Evolutionary conservation across 1,140 invertebrate species (phyloP), one percentile per base, ranked within the genome.

Genomic region (Diploscapter pachys): DNA sequence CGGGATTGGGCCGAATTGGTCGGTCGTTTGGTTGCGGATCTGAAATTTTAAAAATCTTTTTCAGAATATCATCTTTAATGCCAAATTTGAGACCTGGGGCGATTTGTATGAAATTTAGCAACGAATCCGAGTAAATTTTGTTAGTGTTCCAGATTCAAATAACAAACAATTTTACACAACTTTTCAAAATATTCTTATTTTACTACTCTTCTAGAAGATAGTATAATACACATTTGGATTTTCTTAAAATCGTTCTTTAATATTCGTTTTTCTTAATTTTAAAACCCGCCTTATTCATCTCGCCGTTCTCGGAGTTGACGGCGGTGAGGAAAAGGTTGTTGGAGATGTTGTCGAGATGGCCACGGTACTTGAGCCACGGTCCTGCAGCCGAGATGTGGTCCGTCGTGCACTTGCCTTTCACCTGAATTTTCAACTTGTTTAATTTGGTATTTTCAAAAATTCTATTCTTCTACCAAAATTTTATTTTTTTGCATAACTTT

Each of bases 281-380:
- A 52, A 71, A 59, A 31, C 69, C 50, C 13, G 89, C 85, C 79
- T 97, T 98, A 88, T 99, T 99, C 86, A 97, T 91, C 88, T 99
- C 94, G 77, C 90, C 90, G 88, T 99, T 99, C 85, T 99, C 97
- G 6, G 89, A 89, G 88, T 99, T 99, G 4, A 94, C 92, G 51
- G 96, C 97, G 31, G 93, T 94, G 85, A 99, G 95, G 81, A 99
- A 95, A 90, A 99, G 92, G 82, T 99, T 99, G 87, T 99, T 99
- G 50, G 97, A 98, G 86, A 99, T 99, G 87, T 99, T 99, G 85
- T 99, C 96, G 81, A 99, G 90, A 88, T 99, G 97, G 63, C 97
- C 97, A 85, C 97, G 90, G 88, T 96, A 99, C 87, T 99, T 99
- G 4, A 99, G 90, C 97, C 97, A 99, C 64, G 96, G 96, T 71